These are phyloP conservation scores for Parnassius mnemosyne DNA, from an alignment of 2,888 invertebrate genomes.

Conservation along the genomic window DNA sequence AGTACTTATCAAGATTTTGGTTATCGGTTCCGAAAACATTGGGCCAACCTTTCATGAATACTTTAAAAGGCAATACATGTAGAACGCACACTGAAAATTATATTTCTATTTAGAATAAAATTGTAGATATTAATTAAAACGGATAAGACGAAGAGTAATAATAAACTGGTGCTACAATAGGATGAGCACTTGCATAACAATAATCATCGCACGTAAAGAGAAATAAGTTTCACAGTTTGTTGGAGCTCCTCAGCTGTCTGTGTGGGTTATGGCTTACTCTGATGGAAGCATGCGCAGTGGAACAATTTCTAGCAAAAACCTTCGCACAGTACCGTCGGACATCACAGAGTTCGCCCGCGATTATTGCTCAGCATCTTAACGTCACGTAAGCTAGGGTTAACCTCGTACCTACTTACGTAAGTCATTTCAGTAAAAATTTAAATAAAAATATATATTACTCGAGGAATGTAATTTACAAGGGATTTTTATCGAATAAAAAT, in stretches of 20 bases:
- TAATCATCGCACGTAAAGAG: conserved; percentile 58
- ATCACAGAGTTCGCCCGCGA: conserved; percentile 51
- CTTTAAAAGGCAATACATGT: conserved; percentile 45
- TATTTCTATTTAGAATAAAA: too few species aligned
- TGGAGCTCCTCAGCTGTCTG: conserved; percentile 54
- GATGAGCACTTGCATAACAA: conserved; percentile 28
- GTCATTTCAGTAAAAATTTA: conserved; percentile 35
- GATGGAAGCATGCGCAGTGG: conserved; percentile 70
- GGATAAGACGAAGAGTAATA: background rate
- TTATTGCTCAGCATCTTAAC: conserved; percentile 30
- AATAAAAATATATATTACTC: conserved; percentile 4
- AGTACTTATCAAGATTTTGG: conserved; percentile 53
- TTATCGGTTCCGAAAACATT: conserved; percentile 57
- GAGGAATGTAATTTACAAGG: background rate
- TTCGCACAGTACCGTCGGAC: conserved; percentile 59
- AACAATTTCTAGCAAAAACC: conserved; percentile 36
- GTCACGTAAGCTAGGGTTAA: conserved; percentile 24
- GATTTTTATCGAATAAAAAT: background rate
- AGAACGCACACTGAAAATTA: conserved; percentile 30
- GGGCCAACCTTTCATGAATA: conserved; percentile 61
- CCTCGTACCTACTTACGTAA: conserved; percentile 66
- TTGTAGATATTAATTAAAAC: background rate
- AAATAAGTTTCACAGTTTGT: conserved; percentile 54
- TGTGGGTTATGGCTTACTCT: conserved; percentile 67
- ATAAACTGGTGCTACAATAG: background rate